These are phyloP conservation scores for Onthophagus sagittarius DNA, from an alignment of 2,888 invertebrate species.

Conservation along the genomic window DNA sequence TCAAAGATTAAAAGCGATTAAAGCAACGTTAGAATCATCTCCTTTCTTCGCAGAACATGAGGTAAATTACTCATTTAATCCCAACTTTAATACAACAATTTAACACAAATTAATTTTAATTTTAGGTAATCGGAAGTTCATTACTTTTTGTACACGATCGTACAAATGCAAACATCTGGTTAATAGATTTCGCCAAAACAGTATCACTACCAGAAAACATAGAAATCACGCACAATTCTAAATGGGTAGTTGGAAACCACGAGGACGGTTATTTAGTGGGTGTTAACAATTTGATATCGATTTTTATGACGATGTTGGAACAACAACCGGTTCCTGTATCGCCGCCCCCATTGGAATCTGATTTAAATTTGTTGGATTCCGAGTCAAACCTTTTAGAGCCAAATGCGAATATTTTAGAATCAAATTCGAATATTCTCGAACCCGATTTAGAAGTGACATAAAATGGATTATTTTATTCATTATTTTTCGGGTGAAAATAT, in stretches of 20 bases:
- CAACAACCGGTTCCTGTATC: constrained; percentile 43
- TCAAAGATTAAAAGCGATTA: constrained; percentile 79
- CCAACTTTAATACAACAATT: not conserved
- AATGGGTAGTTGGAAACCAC: constrained; percentile 93
- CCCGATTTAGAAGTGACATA: constrained; percentile 10
- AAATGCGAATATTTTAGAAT: not conserved
- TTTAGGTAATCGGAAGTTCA: constrained; percentile 85
- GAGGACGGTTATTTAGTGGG: constrained; percentile 95
- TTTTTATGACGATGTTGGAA: constrained; percentile 66
- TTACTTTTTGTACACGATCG: constrained; percentile 92
- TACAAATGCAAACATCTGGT: constrained; percentile 85
- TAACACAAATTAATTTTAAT: constrained; percentile 26
- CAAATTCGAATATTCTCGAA: not conserved
- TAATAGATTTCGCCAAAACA: constrained; percentile 98
- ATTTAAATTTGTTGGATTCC: not conserved
- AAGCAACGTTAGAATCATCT: constrained; percentile 77
- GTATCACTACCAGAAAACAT: constrained; percentile 72
- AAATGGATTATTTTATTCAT: not conserved
- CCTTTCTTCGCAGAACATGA: constrained; percentile 91
- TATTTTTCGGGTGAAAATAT: not conserved
- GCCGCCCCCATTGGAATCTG: constrained; percentile 36
- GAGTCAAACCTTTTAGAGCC: not conserved
- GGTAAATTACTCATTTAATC: constrained; percentile 42
- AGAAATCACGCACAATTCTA: constrained; percentile 72
- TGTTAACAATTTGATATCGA: constrained; percentile 82